These are phyloP conservation scores for Anneissia japonica DNA, from an alignment of 35 echinoderm and acorn worm species.

Conservation along the genomic window DNA sequence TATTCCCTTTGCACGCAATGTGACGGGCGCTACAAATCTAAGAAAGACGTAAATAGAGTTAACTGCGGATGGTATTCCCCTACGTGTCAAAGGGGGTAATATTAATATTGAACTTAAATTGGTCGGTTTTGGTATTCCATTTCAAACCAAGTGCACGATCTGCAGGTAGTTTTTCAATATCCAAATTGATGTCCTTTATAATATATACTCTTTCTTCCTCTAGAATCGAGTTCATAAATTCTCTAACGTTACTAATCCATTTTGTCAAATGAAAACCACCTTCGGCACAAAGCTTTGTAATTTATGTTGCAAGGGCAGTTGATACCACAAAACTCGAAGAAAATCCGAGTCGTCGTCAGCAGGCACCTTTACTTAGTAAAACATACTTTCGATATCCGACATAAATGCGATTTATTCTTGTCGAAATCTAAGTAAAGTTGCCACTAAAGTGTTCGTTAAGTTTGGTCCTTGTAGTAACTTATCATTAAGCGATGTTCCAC, in stretches of 20 bases:
- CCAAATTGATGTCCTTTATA: neutral
- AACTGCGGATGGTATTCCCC: conserved; percentile 8
- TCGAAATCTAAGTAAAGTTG: neutral
- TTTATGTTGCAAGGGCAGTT: neutral
- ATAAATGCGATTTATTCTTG: neutral
- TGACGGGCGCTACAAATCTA: too few relatives aligned
- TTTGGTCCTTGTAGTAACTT: too few relatives aligned
- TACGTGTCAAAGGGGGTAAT: neutral
- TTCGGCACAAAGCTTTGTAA: neutral
- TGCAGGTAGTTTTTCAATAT: neutral
- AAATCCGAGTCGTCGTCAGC: neutral
- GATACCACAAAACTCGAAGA: neutral
- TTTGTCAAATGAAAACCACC: conserved; percentile 1
- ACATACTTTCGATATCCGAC: conserved; percentile 10
- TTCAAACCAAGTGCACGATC: conserved; percentile 25
- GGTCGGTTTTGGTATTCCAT: conserved; percentile 5
- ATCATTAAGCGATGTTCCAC: too few relatives aligned
- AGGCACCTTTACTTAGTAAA: neutral
- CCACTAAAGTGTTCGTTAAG: neutral
- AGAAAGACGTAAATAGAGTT: too few relatives aligned
- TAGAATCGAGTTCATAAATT: neutral
- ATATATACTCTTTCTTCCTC: neutral
- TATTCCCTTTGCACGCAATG: too few relatives aligned
- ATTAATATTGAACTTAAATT: conserved; percentile 9
- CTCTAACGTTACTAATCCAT: neutral